Evolutionary conservation across 2,797 vertebrate genomes (phyloP).

Genomic region (Microcaecilia unicolor): DNA sequence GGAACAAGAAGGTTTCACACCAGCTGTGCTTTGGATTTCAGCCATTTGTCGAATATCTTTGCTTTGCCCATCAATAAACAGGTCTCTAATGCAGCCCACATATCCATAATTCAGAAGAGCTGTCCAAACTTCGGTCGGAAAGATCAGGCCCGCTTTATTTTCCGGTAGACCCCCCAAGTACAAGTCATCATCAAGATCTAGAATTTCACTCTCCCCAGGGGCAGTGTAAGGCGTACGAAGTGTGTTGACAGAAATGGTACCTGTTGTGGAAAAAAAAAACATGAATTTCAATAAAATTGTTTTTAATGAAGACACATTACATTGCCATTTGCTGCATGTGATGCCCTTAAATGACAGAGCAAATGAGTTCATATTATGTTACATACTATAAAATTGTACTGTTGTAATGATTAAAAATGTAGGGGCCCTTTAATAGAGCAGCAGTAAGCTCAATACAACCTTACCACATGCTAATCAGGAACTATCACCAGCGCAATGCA

Average conservation of each 20-base stretch:
- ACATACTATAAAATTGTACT: no score
- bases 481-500: no score
- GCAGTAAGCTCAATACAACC: no score
- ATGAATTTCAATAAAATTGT: no score
- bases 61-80: slow-evolving; percentile 96
- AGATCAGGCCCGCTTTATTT: slow-evolving; percentile 85
- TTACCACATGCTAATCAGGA: no score
- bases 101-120: slow-evolving; percentile 95
- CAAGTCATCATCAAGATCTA: slow-evolving; percentile 91
- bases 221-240: slow-evolving; percentile 87
- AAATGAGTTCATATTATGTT: no score
- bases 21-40: slow-evolving; percentile 85
- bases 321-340: no score
- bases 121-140: slow-evolving; percentile 96
- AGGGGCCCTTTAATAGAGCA: no score
- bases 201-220: slow-evolving; percentile 92
- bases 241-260: slow-evolving; percentile 94
- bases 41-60: slow-evolving; percentile 92
- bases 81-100: slow-evolving; percentile 91
- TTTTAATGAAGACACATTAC: no score
- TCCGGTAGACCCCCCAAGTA: slow-evolving; percentile 93
- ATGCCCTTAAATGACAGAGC: no score
- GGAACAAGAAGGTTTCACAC: slow-evolving; percentile 92
- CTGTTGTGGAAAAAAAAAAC: slow-evolving; percentile 46
- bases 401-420: no score